Evolutionary conservation across 1,140 invertebrate genomes (phyloP).

Genomic region (Drosophila nikananu): DNA sequence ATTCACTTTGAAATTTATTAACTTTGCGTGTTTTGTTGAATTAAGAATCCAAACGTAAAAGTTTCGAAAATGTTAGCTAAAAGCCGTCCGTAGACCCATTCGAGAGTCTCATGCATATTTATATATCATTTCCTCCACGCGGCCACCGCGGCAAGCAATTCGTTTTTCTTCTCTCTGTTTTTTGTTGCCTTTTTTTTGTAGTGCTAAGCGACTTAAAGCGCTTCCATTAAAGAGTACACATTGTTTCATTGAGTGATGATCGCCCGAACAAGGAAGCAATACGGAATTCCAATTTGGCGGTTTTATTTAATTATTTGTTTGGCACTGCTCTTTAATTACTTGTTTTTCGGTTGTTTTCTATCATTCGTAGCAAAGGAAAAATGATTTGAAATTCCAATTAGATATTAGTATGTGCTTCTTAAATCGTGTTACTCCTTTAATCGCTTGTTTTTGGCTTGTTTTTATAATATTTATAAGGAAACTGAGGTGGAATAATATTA

Average conservation of each 20-base stretch:
- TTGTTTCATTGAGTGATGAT: conserved; percentile 44
- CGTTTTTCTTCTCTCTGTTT: conserved; percentile 8
- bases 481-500: neutral
- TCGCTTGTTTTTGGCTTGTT: conserved; percentile 10
- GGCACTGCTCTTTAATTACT: conserved; percentile 3
- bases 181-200: neutral
- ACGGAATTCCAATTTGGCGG: conserved; percentile 10
- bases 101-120: conserved; percentile 62
- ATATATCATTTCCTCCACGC: conserved; percentile 40
- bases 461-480: conserved; percentile 11
- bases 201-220: conserved; percentile 48
- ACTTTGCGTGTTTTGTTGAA: conserved; percentile 80
- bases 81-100: conserved; percentile 61
- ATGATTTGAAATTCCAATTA: conserved; percentile 17
- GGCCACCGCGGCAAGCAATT: conserved; percentile 15
- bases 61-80: conserved; percentile 74
- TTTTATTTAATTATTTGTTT: conserved; percentile 14
- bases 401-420: neutral
- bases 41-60: conserved; percentile 79
- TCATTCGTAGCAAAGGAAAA: neutral
- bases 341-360: conserved; percentile 25
- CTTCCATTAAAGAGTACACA: conserved; percentile 44
- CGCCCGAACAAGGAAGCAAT: conserved; percentile 29
- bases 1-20: conserved; percentile 83
- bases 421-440: conserved; percentile 12